Base-by-base conservation (phyloP, 1,140 invertebrate species). In the Holcopasites calliopsidis region DNA sequence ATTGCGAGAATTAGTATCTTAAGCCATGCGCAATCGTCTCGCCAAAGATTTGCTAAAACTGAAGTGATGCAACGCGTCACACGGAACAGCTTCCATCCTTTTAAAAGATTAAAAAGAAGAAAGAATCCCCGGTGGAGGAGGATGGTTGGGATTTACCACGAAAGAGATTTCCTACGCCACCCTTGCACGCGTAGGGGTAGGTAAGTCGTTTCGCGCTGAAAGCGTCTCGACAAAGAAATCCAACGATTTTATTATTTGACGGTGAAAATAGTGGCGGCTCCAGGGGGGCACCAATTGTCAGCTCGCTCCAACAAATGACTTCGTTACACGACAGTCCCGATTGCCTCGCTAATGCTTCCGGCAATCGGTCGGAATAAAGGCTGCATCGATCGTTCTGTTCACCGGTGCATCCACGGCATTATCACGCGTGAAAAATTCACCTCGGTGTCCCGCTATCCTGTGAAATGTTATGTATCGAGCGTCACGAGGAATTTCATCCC, bases 41-140 rank as follows among this genome's bases (percentile, higher is more conserved):
- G 26, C 3, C 40, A 11, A 11, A 35, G 49, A 38, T 28, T 40
- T 11, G 5, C 23, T 54, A 60, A 74, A 74, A 66, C 61, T 49
- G 61, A n/a, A 65, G 21, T 21, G 47, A 28, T 66, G 71, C 66
- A 74, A 54, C 61, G 8, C 71, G 71, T 44, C 71, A 26, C 50
- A 33, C 7, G 42, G 44, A 69, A 60, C 69, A 64, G 64, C 21
- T 50, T 33, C 21, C 33, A 60, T 77, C 75, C 61, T 76, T 76
- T 80, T 71, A 76, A 80, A 72, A 61, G 64, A 69, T 80, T 73
- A 77, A 71, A 72, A 65, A 68, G 57, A 55, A 50, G 61, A 31
- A 35, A 38, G 57, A n/a, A n/a, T n/a, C n/a, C n/a, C 13, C 13
- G 16, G 21, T 6, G 31, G 7, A 35, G 16, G 50, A 35, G 28